Evolutionary conservation across 2,888 invertebrate species (phyloP).

Genomic region (Anarsia innoxiella): DNA sequence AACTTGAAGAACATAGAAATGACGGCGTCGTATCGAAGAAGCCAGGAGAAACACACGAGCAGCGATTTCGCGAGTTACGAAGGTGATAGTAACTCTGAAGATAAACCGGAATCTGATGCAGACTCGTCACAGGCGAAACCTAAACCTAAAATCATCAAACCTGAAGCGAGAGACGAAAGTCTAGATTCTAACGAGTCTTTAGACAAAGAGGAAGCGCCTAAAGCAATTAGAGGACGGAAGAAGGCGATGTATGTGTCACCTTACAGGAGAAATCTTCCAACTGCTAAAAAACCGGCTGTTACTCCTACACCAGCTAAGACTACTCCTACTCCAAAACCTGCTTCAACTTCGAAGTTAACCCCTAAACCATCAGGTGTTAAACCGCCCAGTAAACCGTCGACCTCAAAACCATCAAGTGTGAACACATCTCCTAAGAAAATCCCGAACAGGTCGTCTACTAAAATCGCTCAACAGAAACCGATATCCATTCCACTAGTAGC

Average conservation of each 20-base stretch:
- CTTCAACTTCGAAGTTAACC: constrained; percentile 28
- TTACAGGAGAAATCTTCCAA: constrained; percentile 56
- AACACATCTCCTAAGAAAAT: constrained; percentile 57
- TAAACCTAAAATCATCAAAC: constrained; percentile 78
- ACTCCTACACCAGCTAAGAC: constrained; percentile 15
- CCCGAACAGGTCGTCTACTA: constrained; percentile 43
- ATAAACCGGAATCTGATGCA: constrained; percentile 65
- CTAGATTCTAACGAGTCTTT: constrained; percentile 62
- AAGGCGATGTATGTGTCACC: constrained; percentile 81
- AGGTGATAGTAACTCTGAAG: constrained; percentile 76
- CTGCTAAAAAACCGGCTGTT: constrained; percentile 42
- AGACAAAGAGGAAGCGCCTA: constrained; percentile 65
- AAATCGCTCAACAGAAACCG: constrained; percentile 37
- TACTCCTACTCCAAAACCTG: constrained; percentile 31
- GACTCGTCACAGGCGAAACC: constrained; percentile 43
- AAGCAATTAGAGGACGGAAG: constrained; percentile 78
- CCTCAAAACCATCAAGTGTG: constrained; percentile 38
- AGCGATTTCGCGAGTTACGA: constrained; percentile 70
- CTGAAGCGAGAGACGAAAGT: constrained; percentile 55
- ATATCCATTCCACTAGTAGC: constrained; percentile 35
- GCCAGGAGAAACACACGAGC: constrained; percentile 44
- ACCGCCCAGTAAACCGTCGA: constrained; percentile 37
- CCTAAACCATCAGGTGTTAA: constrained; percentile 47
- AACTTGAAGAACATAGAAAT: constrained; percentile 66
- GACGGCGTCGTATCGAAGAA: constrained; percentile 49